Percentiles rank a stretch among this genome's conserved stretches.
Conservation (phyloP, 2,797 vertebrate genomes). For the Pristis pectinata region DNA sequence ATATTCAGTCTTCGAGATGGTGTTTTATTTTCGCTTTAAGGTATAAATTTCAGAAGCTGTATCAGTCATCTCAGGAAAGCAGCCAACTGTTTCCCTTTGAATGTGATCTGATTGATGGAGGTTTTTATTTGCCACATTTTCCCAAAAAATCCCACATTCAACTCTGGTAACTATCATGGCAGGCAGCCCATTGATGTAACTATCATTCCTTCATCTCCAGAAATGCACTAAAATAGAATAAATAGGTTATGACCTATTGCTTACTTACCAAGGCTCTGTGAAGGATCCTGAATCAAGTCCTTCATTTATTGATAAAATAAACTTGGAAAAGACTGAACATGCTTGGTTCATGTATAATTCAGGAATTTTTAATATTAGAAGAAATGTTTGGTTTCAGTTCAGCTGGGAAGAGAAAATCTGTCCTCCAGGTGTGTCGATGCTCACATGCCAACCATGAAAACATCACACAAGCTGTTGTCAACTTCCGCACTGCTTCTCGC, state of each 20-base stretch:
- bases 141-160: background rate
- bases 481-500: background rate
- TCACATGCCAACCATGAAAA: background rate
- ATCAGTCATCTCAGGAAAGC: background rate
- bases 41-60: background rate
- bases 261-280: background rate
- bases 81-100: conserved; percentile 20
- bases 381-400: background rate
- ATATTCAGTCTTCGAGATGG: background rate
- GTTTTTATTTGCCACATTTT: background rate
- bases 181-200: too few relatives aligned
- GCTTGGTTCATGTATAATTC: background rate
- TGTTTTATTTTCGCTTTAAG: background rate
- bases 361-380: background rate
- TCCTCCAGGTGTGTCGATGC: background rate
- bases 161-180: background rate
- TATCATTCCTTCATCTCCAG: background rate
- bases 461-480: background rate
- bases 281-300: background rate
- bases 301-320: background rate
- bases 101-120: background rate
- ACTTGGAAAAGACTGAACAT: background rate
- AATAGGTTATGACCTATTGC: background rate
- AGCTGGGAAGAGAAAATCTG: background rate
- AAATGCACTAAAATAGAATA: background rate